Base-by-base conservation (phyloP, 92 coral and sea anemone genomes). In the Hydrozoanthus gracilis region DNA sequence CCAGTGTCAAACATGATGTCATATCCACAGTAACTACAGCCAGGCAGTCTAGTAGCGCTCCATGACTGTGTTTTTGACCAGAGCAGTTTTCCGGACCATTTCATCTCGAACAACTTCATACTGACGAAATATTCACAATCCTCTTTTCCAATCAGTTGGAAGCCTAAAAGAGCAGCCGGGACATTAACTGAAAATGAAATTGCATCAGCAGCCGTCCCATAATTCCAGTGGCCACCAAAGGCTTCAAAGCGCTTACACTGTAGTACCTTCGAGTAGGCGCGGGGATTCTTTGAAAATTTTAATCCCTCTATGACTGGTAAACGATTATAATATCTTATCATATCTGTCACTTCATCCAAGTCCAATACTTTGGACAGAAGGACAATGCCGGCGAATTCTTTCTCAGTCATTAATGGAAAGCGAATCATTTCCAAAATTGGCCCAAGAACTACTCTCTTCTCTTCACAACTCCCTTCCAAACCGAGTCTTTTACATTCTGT, bases 391-490 rank as follows among this genome's bases (percentile, higher is more conserved):
- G 89, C 92, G 50, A 89, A 89, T n/a, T 89, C 88, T 66, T 86
- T 85, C 48, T 84, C 79, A 12, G 89, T 14, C 92, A 89, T 89
- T 7, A 89, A 79, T 16, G 89, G 92, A 79, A 89, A 89, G 73
- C 92, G 88, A 48, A 89, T 89, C 73, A 70, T 49, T 18, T 82
- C 56, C 51, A 89, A 77, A 58, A 73, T 68, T 44, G 79, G 84
- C n/a, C 92, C 92, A 27, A 89, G 86, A 60, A 89, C 11, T 20
- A 72, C 76, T 78, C 92, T 78, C 62, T 89, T 89, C 51, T 62
- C 86, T 52, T 86, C 71, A 48, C 83, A 61, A 39, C 68, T 56
- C 50, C 83, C 83, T 44, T 77, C 83, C 35, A 90, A 15, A 7
- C 74, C 86, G 4, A 72, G 16, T 15, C 83, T 75, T 15, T 84